Evolutionary conservation across 2,888 invertebrate genomes (phyloP), one percentile per base, ranked within the genome.

Genomic region (Dolichopus griseipennis): DNA sequence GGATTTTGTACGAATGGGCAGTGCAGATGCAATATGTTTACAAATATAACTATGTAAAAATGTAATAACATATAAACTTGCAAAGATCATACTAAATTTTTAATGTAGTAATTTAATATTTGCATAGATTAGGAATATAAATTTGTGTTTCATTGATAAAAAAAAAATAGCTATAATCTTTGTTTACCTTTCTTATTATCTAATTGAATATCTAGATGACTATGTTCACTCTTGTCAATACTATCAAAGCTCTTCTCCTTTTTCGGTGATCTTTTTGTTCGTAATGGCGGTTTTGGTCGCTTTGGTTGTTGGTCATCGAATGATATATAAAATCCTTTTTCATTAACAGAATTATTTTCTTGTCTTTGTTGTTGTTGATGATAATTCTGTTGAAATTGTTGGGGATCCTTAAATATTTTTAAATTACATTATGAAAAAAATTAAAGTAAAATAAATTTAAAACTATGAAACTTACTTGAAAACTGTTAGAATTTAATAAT

Each of bases 311-410:
- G 92, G 78, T 91, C 90, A 78, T 95, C 95, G 78, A 97, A 95
- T 66, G 94, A 92, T 77, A 97, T 93, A 81, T 96, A 96, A 83
- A 97, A 97, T 41, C 93, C 92, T 79, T 93, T 92, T 78, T 92
- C 91, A 70, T 83, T 84, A 15, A 80, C 79, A 7, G 82, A 71
- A 64, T 6, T 9, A 43, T 43, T 43, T 9, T 43, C 12, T 3
- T 43, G 8, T 9, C 6, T 9, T 43, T 12, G 6, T 15, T 43
- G 43, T 43, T 43, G 43, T 15, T n/a, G 33, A 18, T 34, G 15
- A n/a, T n/a, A n/a, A 77, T 73, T 84, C 85, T 61, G 43, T 15
- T 15, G 15, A 9, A 15, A 15, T 9, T 82, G 79, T 69, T 79
- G 78, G 71, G 75, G 83, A 77, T 79, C 83, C 83, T 71, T 77